Evolutionary conservation across 2,797 vertebrate genomes (phyloP), one percentile per base, ranked within the genome.

Genomic region (Oophaga sylvatica): DNA sequence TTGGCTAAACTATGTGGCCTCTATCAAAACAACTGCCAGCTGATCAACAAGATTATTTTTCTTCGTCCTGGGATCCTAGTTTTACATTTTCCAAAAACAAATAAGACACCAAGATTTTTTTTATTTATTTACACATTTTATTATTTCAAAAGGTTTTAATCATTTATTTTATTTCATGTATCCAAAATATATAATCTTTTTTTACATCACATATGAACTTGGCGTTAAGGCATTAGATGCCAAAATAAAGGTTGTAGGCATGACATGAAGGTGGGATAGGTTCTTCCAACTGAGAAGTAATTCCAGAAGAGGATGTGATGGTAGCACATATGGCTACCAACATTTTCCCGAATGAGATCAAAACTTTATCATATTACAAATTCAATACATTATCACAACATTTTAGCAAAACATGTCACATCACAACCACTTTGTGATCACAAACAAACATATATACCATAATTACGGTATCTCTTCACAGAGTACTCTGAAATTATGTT

Each of bases 51-150:
- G 48, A 8, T 53, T 53, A 15, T 15, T 59, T 59, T 59, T 3
- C 17, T 4, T 0, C 13, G n/a, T 13, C 68, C 19, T 71, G 1
- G 6, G 26, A 15, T 70, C 31, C 12, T 70, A 35, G 67, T 17
- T 35, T 70, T 70, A 6, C 62, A 65, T 65, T 65, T 22, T 11
- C 62, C 22, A n/a, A 9, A 73, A 48, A 75, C 11, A 15, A 76
- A 2, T 26, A 20, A 53, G 8, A 77, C 45, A 56, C 29, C 29
- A 26, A 76, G 10, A 5, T 13, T 48, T 12, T 53, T 22, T 75
- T 22, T 48, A n/a, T 56, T 53, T 56, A 77, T 77, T 77, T 56
- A 77, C 75, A 77, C 15, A 77, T 77, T 77, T 77, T 77, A 76
- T 76, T 75, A 22, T 31, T 53, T 76, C 73, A 76, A 45, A 53